phyloP scores from a whole-genome alignment of 2,888 invertebrate genomes.

The Cyclophora albipunctata region DNA sequence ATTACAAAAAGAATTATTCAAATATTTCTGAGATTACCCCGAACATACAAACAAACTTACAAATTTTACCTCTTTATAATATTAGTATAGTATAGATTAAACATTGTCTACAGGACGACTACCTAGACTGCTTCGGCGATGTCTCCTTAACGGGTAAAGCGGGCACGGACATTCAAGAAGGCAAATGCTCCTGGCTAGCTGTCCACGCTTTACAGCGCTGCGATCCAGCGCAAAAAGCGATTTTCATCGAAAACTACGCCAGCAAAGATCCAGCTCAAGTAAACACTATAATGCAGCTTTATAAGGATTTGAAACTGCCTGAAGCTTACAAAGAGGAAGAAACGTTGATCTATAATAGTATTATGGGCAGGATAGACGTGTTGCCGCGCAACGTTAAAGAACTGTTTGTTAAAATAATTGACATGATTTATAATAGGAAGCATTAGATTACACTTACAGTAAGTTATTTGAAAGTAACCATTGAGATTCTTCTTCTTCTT shows the following conservation, averaged over 20 bases:
- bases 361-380: slow-evolving; percentile 81
- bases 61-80: too few species aligned
- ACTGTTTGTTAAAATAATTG: slow-evolving; percentile 82
- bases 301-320: slow-evolving; percentile 79
- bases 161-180: slow-evolving; percentile 74
- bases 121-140: slow-evolving; percentile 90
- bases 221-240: slow-evolving; percentile 79
- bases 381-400: slow-evolving; percentile 77
- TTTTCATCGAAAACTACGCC: slow-evolving; percentile 84
- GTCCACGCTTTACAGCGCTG: slow-evolving; percentile 79
- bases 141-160: slow-evolving; percentile 32
- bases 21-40: too few species aligned
- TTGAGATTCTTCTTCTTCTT: neutral
- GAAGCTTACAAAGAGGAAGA: slow-evolving; percentile 82
- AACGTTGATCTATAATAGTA: slow-evolving; percentile 81
- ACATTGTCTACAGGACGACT: slow-evolving; percentile 79
- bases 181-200: slow-evolving; percentile 94
- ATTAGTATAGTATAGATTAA: too few species aligned
- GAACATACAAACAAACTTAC: too few species aligned
- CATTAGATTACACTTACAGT: slow-evolving; percentile 18
- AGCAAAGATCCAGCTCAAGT: slow-evolving; percentile 77
- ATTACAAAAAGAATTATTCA: too few species aligned
- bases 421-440: slow-evolving; percentile 79
- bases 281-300: slow-evolving; percentile 47
- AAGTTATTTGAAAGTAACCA: neutral